Evolutionary conservation across 2,888 invertebrate genomes (phyloP).

Genomic region (Acholoe squamosa): DNA sequence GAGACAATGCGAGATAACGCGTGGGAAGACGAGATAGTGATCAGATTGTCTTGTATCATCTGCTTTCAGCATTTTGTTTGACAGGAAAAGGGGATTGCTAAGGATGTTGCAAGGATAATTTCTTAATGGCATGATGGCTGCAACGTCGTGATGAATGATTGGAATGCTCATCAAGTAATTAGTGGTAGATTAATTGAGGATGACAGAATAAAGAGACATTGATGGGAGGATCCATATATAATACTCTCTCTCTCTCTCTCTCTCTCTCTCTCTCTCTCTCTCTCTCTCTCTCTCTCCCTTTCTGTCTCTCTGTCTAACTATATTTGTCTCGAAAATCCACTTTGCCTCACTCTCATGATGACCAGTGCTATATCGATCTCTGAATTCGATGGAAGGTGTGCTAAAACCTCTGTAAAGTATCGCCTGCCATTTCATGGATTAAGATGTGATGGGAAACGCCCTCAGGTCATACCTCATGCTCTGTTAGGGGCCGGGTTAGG

Average conservation of each 20-base stretch:
- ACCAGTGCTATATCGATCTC: too few species aligned
- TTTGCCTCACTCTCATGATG: too few species aligned
- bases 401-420: not conserved
- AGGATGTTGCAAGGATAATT: not conserved
- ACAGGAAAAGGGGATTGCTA: too few species aligned
- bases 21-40: not conserved
- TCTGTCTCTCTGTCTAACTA: too few species aligned
- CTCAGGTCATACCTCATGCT: not conserved
- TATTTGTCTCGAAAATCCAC: too few species aligned
- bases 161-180: not conserved
- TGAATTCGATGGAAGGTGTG: too few species aligned
- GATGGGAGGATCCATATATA: not conserved
- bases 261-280: too few species aligned
- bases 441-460: not conserved
- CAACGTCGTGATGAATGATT: not conserved
- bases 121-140: not conserved
- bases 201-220: not conserved
- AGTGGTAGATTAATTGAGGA: not conserved
- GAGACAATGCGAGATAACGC: conserved; percentile 23
- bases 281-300: too few species aligned
- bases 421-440: not conserved
- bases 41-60: not conserved
- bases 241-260: too few species aligned
- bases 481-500: not conserved
- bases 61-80: not conserved